phyloP scores from a whole-genome alignment of 2,113 vertebrate genomes.

The Scalopus aquaticus region DNA sequence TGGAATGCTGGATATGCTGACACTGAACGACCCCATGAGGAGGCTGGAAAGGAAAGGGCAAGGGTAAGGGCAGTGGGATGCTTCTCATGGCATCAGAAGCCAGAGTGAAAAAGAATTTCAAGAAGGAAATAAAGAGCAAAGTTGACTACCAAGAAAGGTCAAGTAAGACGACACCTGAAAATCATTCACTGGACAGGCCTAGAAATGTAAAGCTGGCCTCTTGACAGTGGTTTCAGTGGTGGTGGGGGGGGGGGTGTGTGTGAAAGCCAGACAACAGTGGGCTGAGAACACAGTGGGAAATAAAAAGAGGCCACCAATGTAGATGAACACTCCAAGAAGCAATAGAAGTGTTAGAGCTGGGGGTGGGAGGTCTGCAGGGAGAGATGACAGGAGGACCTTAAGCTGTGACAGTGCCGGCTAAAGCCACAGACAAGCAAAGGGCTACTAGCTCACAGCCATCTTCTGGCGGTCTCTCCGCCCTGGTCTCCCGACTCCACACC shows the following conservation, averaged over 20 bases:
- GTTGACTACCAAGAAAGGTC: background rate
- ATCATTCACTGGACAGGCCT: background rate
- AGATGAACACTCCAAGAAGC: background rate
- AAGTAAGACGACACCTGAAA: background rate
- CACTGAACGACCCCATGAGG: background rate
- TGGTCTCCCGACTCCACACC: background rate
- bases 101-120: slow-evolving; percentile 4
- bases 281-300: background rate
- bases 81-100: background rate
- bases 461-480: background rate
- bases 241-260: no score
- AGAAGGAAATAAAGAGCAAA: background rate
- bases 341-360: background rate
- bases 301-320: background rate
- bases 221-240: background rate
- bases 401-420: background rate
- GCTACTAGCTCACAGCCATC: background rate
- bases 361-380: background rate
- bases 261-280: background rate
- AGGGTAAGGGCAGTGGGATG: background rate
- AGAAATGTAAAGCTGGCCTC: background rate
- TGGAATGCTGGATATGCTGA: background rate
- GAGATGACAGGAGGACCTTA: background rate
- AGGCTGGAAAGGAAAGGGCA: background rate
- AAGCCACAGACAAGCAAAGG: background rate